Evolutionary conservation across 2,888 invertebrate genomes (phyloP).

Genomic region (Brenthis daphne): DNA sequence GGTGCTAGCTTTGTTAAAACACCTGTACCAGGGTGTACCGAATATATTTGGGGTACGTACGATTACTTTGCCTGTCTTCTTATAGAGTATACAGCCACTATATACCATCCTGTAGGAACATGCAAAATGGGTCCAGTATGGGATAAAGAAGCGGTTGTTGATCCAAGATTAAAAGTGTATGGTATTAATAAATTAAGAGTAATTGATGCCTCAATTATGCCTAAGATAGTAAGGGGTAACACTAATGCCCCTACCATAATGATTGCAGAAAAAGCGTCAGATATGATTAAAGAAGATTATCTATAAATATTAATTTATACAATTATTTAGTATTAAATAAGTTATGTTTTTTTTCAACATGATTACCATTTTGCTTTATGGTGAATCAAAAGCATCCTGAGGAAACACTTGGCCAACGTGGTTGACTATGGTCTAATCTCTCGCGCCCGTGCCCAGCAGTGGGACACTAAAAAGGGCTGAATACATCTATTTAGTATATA

Average conservation of each 20-base stretch:
- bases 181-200: slow-evolving; percentile 85
- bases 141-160: slow-evolving; percentile 85
- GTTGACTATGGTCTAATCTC: no score
- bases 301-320: slow-evolving; percentile 22
- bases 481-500: background rate
- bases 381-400: no score
- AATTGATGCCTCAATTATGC: slow-evolving; percentile 87
- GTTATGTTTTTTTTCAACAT: no score
- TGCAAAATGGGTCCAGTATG: slow-evolving; percentile 86
- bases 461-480: no score
- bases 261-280: slow-evolving; percentile 92
- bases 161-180: slow-evolving; percentile 83
- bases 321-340: background rate
- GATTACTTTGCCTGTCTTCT: slow-evolving; percentile 86
- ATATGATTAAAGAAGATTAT: slow-evolving; percentile 87
- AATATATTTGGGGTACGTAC: slow-evolving; percentile 82
- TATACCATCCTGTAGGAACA: slow-evolving; percentile 87
- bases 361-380: no score
- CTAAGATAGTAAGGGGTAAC: slow-evolving; percentile 85
- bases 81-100: slow-evolving; percentile 85
- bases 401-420: no score
- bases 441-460: no score
- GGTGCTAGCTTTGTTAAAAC: slow-evolving; percentile 81
- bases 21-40: slow-evolving; percentile 82
- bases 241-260: slow-evolving; percentile 93